Conservation (phyloP, 2,797 vertebrate genomes). For the Gymnopithys bicolor region DNA sequence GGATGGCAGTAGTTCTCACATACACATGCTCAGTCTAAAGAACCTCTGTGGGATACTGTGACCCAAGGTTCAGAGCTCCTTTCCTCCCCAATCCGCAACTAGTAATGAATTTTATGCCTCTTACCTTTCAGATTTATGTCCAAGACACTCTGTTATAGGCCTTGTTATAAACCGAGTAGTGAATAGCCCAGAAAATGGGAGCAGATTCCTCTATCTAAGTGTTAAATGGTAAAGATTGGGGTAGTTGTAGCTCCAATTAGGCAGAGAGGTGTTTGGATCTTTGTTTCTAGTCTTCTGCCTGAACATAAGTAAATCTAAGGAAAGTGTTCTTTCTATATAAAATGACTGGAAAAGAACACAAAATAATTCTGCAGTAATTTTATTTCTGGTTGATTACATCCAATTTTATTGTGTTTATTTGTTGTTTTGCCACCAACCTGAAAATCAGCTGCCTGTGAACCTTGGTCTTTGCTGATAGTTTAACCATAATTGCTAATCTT, state of each 20-base stretch:
- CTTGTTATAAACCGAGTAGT: neutral
- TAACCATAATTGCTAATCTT: neutral
- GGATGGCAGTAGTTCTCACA: neutral
- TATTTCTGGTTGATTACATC: neutral
- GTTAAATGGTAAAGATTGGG: neutral
- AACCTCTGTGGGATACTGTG: neutral
- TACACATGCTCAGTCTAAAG: accelerated
- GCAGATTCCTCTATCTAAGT: neutral
- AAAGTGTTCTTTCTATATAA: neutral
- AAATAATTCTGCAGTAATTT: neutral
- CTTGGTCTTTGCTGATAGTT: neutral
- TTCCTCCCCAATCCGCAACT: neutral
- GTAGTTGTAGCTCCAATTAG: neutral
- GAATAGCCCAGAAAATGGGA: neutral
- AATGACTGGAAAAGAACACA: neutral
- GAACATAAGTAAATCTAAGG: neutral
- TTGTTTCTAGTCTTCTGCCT: neutral
- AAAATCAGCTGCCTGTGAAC: neutral
- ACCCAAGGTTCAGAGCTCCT: accelerated
- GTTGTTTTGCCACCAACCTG: neutral
- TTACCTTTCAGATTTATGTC: neutral
- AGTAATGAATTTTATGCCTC: neutral
- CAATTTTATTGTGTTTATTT: neutral
- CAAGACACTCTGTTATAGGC: neutral
- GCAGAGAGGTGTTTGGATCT: neutral